Evolutionary conservation across 92 coral and sea anemone genomes (phyloP), one percentile per base, ranked within the genome.

Genomic region (Muricea muricata): DNA sequence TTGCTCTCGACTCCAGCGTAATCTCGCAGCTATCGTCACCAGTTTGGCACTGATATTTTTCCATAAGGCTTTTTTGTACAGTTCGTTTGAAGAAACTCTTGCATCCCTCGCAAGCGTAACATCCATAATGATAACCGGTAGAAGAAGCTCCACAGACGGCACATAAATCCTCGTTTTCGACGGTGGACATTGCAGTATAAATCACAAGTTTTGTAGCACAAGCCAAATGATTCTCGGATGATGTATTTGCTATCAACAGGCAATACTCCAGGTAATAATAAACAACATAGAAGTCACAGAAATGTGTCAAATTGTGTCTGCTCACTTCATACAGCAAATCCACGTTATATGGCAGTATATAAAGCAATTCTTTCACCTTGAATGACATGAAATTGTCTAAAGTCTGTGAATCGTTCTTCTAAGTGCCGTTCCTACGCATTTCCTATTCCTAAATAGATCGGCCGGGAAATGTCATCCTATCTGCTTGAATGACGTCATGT

Each of bases 61-160:
- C 87, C 14, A 75, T 83, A 48, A 92, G 91, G 37, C 90, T 88
- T 88, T 92, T 87, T 30, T 96, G 99, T 1, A 96, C 93, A 2
- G 98, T 96, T 69, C 99, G 83, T 57, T 96, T 96, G 82, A 96
- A 96, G 88, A 96, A 96, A 72, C 97, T 93, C 84, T 96, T 96
- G 84, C 99, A 96, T 4, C 99, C 99, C 45, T 96, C 99, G 76
- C 99, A 96, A 24, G 99, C 93, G 40, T 93, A 91, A 8, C 97
- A 97, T 6, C 99, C 99, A 45, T 96, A 96, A 77, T 96, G 99
- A 75, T 96, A 96, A 13, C 99, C 99, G 12, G 99, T 93, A 14
- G 97, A 80, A 2, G 40, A 23, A 52, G 91, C 99, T n/a, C 82
- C 93, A 79, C 99, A 96, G 9, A 96, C 99, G 15, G 93, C 98